These are phyloP conservation scores for Copsychus sechellarum DNA, from an alignment of 2,113 vertebrate species.

Conservation along the genomic window DNA sequence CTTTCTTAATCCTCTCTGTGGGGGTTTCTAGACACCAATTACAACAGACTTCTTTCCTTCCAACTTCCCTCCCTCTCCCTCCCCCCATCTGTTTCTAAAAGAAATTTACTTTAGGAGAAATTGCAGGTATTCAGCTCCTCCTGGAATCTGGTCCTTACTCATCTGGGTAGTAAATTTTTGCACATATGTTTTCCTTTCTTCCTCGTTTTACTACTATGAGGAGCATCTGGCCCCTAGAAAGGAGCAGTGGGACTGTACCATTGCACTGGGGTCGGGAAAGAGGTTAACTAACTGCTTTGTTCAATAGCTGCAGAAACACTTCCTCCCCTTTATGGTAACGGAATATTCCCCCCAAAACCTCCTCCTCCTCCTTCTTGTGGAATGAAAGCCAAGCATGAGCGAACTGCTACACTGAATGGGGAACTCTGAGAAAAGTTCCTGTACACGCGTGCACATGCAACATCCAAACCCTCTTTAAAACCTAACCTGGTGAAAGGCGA, in stretches of 20 bases:
- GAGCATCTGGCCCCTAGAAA: slow-evolving; percentile 44
- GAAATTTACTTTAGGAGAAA: neutral
- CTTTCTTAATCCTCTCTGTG: slow-evolving; percentile 48
- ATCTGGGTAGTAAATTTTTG: slow-evolving; percentile 18
- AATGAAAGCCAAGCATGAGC: slow-evolving; percentile 43
- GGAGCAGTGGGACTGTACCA: slow-evolving; percentile 37
- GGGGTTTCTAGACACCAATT: slow-evolving; percentile 28
- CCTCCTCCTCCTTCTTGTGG: neutral
- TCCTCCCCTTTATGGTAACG: slow-evolving; percentile 47
- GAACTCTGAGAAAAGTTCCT: slow-evolving; percentile 28
- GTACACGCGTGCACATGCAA: neutral
- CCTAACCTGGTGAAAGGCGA: neutral
- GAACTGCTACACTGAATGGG: slow-evolving; percentile 1
- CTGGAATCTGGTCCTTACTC: neutral
- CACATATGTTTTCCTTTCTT: slow-evolving; percentile 24
- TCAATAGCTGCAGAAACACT: slow-evolving; percentile 12
- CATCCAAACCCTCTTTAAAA: neutral
- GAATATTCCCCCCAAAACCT: slow-evolving; percentile 27
- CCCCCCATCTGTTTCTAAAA: neutral
- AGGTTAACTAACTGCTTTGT: slow-evolving; percentile 9
- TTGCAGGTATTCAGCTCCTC: neutral
- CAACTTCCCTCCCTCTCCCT: neutral
- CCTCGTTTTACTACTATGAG: neutral
- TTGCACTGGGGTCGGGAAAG: neutral
- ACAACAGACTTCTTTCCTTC: neutral